phyloP scores from a whole-genome alignment of 2,888 invertebrate species.

The Deilephila porcellus region DNA sequence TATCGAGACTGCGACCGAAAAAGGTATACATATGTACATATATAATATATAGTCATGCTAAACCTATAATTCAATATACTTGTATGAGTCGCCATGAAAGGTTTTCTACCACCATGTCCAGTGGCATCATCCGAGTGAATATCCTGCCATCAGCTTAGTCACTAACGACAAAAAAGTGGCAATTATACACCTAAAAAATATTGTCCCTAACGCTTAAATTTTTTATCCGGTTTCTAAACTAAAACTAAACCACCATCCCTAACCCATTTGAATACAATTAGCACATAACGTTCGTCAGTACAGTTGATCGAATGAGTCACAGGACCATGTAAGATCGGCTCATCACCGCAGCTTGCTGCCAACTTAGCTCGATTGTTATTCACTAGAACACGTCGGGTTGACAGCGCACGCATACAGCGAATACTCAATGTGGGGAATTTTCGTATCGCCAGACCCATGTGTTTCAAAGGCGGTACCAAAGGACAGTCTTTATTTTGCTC shows the following conservation, averaged over 20 bases:
- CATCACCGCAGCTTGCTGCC: conserved; percentile 68
- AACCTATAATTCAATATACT: too few relatives aligned
- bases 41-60: too few relatives aligned
- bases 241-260: neutral
- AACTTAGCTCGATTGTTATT: conserved; percentile 77
- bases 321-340: conserved; percentile 50
- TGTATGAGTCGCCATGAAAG: too few relatives aligned
- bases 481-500: conserved; percentile 30
- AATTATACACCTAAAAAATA: too few relatives aligned
- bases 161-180: too few relatives aligned
- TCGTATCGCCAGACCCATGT: conserved; percentile 53
- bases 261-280: conserved; percentile 1
- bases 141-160: too few relatives aligned
- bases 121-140: too few relatives aligned
- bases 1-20: too few relatives aligned
- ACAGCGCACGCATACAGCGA: conserved; percentile 72
- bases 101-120: too few relatives aligned
- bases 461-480: conserved; percentile 41
- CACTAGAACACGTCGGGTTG: conserved; percentile 65
- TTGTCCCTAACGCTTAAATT: too few relatives aligned
- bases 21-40: too few relatives aligned
- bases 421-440: conserved; percentile 81
- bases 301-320: conserved; percentile 30
- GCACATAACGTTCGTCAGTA: conserved; percentile 22
- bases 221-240: too few relatives aligned